Evolutionary conservation across 2,113 vertebrate species (phyloP), one percentile per base, ranked within the genome.

Genomic region (Pungitius pungitius): DNA sequence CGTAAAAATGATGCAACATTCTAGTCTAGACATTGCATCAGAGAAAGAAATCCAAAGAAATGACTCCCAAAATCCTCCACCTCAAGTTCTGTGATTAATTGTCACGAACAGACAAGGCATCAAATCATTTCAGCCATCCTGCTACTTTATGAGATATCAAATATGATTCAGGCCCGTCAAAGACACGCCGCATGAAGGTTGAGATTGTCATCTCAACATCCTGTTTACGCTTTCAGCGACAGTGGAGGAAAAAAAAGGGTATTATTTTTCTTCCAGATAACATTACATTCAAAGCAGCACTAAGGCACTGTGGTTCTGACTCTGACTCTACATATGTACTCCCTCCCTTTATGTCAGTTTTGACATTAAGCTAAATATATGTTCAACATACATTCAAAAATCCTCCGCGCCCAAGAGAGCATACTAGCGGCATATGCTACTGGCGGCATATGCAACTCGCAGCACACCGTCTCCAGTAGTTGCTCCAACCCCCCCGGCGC

Each of bases 21-120:
- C 47, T 37, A 20, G 63, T 54, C 40, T 49, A 69, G 63, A 70
- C 47, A 51, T 43, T 63, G 26, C 59, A 60, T 64, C 73, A 84
- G 63, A 72, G 27, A 11, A 47, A 35, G 17, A 69, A 74, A n/a
- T 42, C 27, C 33, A 73, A 70, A 10, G 17, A 22, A 61, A 67
- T 67, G n/a, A 83, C 60, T 15, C n/a, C 40, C 64, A 30, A 71
- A 58, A 59, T 66, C 45, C 51, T 56, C 52, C 27, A 45, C 49
- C 62, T 61, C 9, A 33, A 61, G 42, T 37, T 6, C 63, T 40
- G 10, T 73, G 68, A 83, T 63, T 81, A 78, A 81, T 49, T 55
- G 24, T 42, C 15, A 30, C 40, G 33, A 73, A 40, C 54, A 75
- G 45, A 75, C 22, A 5, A 26, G 9, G 37, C 33, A 10, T 37